Base-by-base conservation (phyloP, 2,888 invertebrate genomes). In the Hedychridium roseum region DNA sequence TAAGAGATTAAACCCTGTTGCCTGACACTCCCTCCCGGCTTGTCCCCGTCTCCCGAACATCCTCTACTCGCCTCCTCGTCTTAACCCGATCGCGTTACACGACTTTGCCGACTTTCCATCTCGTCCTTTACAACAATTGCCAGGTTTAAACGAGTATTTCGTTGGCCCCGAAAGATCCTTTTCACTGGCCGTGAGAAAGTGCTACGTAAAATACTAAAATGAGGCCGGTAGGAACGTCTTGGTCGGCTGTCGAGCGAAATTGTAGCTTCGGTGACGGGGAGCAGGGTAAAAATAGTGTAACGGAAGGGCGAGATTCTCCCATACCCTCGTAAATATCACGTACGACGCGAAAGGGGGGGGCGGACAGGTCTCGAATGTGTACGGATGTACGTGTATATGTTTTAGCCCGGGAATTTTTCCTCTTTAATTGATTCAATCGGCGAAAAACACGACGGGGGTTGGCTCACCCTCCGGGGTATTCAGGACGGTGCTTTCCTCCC, bases 391-490 rank as follows among this genome's bases (percentile, higher is more conserved):
- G n/a, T n/a, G n/a, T n/a, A n/a, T n/a, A n/a, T n/a, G 68, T 70
- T 70, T 70, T 65, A 68, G 61, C 62, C 60, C 60, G 57, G 51
- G 63, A 71, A 62, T 73, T 73, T 73, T 73, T 71, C 71, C 68
- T 71, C 77, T 77, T 76, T 78, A 78, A 78, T 78, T 78, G 78
- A 78, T 78, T 78, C 78, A 78, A 78, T 78, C 78, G 78, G 73
- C 71, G 78, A 78, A 78, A 78, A 78, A 78, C 78, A 78, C 78
- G 78, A 57, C 68, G 62, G 66, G 64, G 50, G 57, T 56, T 56
- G 50, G 40, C 50, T 59, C 64, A 57, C 67, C 60, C 62, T 62
- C 57, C 64, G 54, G 63, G 61, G 57, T 38, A 15, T 26, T 15
- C 23, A 27, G 23, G 26, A 12, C 41, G 28, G 23, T 5, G 4